phyloP scores from a whole-genome alignment of 2,113 vertebrate genomes.

The Brachyhypopomus occidentalis region DNA sequence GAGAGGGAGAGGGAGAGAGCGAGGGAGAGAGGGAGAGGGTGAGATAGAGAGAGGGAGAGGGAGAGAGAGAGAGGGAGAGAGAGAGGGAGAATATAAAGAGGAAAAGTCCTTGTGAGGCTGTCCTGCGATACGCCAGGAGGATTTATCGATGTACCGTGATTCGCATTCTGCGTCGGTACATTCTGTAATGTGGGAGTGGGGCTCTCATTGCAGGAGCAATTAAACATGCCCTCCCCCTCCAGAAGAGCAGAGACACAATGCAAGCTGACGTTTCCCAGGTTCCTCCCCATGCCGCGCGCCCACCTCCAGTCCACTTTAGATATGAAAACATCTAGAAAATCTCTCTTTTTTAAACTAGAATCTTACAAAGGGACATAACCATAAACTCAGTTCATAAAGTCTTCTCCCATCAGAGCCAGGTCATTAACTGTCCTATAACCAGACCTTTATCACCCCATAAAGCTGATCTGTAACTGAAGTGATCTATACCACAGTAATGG shows the following conservation, averaged over 20 bases:
- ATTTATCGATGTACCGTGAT: constrained; percentile 67
- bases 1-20: constrained; percentile 2
- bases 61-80: constrained; percentile 26
- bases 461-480: neutral
- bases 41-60: neutral
- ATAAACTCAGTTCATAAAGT: constrained; percentile 18
- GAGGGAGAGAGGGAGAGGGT: neutral
- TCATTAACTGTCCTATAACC: neutral
- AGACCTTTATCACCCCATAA: neutral
- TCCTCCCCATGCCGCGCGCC: neutral
- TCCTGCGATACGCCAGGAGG: constrained; percentile 61
- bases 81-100: constrained; percentile 13
- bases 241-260: constrained; percentile 40
- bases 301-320: constrained; percentile 32
- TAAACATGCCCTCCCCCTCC: constrained; percentile 57
- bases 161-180: constrained; percentile 70
- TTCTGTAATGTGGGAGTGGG: constrained; percentile 71
- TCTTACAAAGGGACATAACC: neutral
- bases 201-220: constrained; percentile 67
- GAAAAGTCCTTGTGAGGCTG: constrained; percentile 47
- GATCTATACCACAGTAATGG: neutral
- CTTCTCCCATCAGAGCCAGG: constrained; percentile 1
- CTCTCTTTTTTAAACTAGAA: neutral
- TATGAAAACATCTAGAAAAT: constrained; percentile 20
- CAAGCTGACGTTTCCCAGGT: constrained; percentile 5